A percentile compares a stretch with the other conserved stretches of the same genome.
Evolutionary conservation across 2,113 vertebrate genomes (phyloP).

Genomic region (Limanda limanda): DNA sequence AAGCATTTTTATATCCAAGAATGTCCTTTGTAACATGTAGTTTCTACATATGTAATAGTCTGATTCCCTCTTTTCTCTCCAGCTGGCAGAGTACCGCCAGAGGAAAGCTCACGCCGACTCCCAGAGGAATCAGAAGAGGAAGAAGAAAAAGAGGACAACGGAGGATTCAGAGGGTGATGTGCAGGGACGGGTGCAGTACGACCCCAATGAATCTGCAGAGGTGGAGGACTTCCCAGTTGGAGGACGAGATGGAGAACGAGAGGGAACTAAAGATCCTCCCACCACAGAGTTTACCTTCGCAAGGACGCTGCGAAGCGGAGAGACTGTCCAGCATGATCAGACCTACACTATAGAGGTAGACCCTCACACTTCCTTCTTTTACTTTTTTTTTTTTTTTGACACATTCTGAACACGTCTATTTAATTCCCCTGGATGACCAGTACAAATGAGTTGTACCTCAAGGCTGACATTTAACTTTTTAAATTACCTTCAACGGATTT

Average conservation of each 20-base stretch:
- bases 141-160: conserved; percentile 82
- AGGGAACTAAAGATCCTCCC: conserved; percentile 67
- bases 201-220: conserved; percentile 69
- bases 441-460: neutral
- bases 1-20: neutral
- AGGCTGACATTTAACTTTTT: too few relatives aligned
- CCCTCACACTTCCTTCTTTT: neutral
- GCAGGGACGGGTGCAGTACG: conserved; percentile 58
- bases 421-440: too few relatives aligned
- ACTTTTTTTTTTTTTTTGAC: too few relatives aligned
- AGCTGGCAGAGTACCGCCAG: conserved; percentile 96
- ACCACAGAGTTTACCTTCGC: conserved; percentile 82
- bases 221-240: conserved; percentile 68
- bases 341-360: conserved; percentile 90
- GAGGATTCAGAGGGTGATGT: conserved; percentile 81
- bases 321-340: conserved; percentile 85
- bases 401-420: neutral
- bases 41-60: neutral
- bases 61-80: conserved; percentile 32
- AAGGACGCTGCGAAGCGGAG: conserved; percentile 85
- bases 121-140: conserved; percentile 93
- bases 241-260: conserved; percentile 73
- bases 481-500: too few relatives aligned
- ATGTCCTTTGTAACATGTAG: neutral
- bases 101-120: conserved; percentile 91